phyloP scores from a whole-genome alignment of 2,113 vertebrate species.

The Sebastes fasciatus region DNA sequence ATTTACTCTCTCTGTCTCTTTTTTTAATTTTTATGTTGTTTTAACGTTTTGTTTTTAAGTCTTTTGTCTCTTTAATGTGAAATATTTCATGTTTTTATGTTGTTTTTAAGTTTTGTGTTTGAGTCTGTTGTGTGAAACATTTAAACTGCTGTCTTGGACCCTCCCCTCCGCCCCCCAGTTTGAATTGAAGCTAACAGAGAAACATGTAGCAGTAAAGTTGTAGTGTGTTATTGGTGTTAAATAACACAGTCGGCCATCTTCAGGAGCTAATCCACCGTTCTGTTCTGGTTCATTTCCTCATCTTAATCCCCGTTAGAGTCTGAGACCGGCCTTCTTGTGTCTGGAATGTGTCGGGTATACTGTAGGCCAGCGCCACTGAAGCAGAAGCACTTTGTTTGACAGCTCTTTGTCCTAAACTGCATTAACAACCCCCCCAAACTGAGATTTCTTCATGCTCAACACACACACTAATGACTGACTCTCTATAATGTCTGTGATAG shows the following conservation, averaged over 20 bases:
- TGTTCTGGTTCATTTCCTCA: background rate
- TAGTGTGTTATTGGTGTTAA: background rate
- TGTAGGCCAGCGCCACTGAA: constrained; percentile 35
- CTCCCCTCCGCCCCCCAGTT: background rate
- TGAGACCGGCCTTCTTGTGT: background rate
- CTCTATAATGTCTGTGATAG: background rate
- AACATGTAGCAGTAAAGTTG: background rate
- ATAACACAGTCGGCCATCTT: background rate
- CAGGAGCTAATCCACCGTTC: background rate
- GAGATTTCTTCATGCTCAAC: constrained; percentile 59
- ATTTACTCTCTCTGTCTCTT: too few species aligned
- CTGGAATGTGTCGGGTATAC: constrained; percentile 57
- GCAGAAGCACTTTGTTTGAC: constrained; percentile 75
- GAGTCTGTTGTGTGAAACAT: too few species aligned
- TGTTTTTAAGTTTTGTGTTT: too few species aligned
- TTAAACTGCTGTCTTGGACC: too few species aligned
- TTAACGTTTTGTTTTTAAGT: too few species aligned
- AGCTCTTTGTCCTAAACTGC: constrained; percentile 72
- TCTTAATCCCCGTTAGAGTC: background rate
- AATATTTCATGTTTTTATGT: too few species aligned
- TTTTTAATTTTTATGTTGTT: too few species aligned
- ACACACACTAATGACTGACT: constrained; percentile 63
- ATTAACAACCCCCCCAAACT: constrained; percentile 46
- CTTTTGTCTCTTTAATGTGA: too few species aligned
- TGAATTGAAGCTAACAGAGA: background rate